Evolutionary conservation across 2,888 invertebrate genomes (phyloP).

Genomic region (Notocelia uddmanniana): DNA sequence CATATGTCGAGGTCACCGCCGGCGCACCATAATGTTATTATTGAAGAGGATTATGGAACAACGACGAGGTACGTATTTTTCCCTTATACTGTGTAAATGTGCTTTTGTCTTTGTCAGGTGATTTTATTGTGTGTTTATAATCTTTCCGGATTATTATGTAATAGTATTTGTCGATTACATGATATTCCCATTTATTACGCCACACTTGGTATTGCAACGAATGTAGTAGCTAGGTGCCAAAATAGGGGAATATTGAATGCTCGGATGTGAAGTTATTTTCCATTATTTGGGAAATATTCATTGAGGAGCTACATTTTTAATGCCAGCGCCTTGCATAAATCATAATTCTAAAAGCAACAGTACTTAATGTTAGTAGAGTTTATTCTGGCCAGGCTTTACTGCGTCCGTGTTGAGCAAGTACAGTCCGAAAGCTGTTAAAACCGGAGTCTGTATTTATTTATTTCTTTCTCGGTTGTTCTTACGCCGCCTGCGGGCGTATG

Average conservation of each 20-base stretch:
- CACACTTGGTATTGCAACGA: slow-evolving; percentile 77
- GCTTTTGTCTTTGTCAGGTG: too few species aligned
- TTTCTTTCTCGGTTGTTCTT: too few species aligned
- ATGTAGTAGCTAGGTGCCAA: slow-evolving; percentile 77
- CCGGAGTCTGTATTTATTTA: too few species aligned
- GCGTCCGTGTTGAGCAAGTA: too few species aligned
- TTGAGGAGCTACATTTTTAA: slow-evolving; percentile 51
- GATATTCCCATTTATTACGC: slow-evolving; percentile 74
- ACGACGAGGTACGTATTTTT: slow-evolving; percentile 54
- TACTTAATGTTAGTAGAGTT: too few species aligned
- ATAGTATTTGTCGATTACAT: neutral
- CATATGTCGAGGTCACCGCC: slow-evolving; percentile 80
- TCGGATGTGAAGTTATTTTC: slow-evolving; percentile 72
- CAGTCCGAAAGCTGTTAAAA: too few species aligned
- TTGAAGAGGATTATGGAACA: slow-evolving; percentile 87
- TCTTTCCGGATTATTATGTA: too few species aligned
- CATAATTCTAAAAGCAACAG: too few species aligned
- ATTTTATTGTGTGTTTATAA: too few species aligned
- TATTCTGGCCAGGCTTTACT: too few species aligned
- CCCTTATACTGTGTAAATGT: neutral
- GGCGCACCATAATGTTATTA: slow-evolving; percentile 86
- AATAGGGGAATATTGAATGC: slow-evolving; percentile 71
- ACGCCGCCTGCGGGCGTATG: too few species aligned
- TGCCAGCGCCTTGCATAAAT: too few species aligned
- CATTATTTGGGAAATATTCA: slow-evolving; percentile 62